These are phyloP conservation scores for Plagodis dolabraria DNA, from an alignment of 2,888 invertebrate species.

Conservation along the genomic window DNA sequence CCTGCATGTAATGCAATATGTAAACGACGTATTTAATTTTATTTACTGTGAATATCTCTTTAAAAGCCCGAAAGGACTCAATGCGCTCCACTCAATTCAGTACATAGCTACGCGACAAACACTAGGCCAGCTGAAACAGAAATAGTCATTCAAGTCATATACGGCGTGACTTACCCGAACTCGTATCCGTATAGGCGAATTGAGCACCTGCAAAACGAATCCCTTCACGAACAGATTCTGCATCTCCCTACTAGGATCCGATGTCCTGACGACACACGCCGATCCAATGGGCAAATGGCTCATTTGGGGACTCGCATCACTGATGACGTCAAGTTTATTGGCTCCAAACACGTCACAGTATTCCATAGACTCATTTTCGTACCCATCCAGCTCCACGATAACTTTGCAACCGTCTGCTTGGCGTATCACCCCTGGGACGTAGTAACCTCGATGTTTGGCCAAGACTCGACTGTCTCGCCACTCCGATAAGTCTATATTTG, in stretches of 20 bases:
- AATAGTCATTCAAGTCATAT: not conserved
- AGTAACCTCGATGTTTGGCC: conserved; percentile 92
- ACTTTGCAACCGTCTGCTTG: conserved; percentile 89
- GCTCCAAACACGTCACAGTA: conserved; percentile 92
- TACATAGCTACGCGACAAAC: too few species aligned
- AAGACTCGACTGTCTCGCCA: conserved; percentile 97
- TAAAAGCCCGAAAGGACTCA: too few species aligned
- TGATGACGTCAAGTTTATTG: conserved; percentile 94
- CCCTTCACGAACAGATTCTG: conserved; percentile 94
- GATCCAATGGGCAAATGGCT: conserved; percentile 92
- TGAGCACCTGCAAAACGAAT: conserved; percentile 86
- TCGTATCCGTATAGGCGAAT: conserved; percentile 76
- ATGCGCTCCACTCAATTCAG: too few species aligned
- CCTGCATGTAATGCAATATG: too few species aligned
- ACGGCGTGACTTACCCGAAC: conserved; percentile 67
- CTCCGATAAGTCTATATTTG: conserved; percentile 93
- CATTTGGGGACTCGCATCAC: conserved; percentile 95
- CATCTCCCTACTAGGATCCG: conserved; percentile 84
- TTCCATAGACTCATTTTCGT: conserved; percentile 87
- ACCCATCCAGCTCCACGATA: conserved; percentile 92
- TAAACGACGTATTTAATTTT: too few species aligned
- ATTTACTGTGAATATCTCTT: too few species aligned
- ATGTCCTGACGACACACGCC: conserved; percentile 91
- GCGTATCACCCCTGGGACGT: conserved; percentile 95
- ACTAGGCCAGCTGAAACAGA: too few species aligned